Base-by-base conservation (phyloP, 2,888 invertebrate species). In the Sphinx pinastri region DNA sequence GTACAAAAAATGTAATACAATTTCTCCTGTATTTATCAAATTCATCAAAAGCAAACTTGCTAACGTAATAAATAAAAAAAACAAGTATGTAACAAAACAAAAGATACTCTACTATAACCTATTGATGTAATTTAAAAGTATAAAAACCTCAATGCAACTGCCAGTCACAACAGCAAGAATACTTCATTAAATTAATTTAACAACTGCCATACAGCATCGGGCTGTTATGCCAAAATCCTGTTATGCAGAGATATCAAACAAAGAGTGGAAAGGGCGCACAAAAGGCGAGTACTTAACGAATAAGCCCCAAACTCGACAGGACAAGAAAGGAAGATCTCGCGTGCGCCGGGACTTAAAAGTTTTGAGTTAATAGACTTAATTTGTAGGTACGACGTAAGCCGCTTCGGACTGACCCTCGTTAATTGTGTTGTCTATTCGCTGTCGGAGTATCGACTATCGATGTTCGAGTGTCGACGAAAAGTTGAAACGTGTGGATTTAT, bases 311-410 rank as follows among this genome's bases (percentile, higher is more conserved):
- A 93, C 88, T 92, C 89, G 70, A 81, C 79, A 78, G 85, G 84
- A 88, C 91, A 93, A 94, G 93, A 92, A 92, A 88, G 90, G 91
- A 90, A 91, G 88, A 91, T 92, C 87, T 88, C 90, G 89, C 87
- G 89, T 88, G 89, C 86, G 85, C 86, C 85, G 83, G 91, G 94
- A 92, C 93, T 93, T 79, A 93, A 93, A 93, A 94, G 93, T 91
- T 94, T 93, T 87, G 87, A 89, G 83, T 91, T 91, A 92, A 93
- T 93, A 90, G 93, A 92, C 93, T 94, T 94, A 93, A 93, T 93
- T 92, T 93, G 92, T 89, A 92, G 91, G 88, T 88, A 85, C 83
- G 78, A 76, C 81, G 81, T 92, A 91, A 92, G 92, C 92, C 87
- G 91, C 89, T 93, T 88, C 88, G 80, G 83, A 84, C 84, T 89